Evolutionary conservation across 2,113 vertebrate genomes (phyloP), one percentile per base, ranked within the genome.

Genomic region (Sinocyclocheilus rhinocerous): DNA sequence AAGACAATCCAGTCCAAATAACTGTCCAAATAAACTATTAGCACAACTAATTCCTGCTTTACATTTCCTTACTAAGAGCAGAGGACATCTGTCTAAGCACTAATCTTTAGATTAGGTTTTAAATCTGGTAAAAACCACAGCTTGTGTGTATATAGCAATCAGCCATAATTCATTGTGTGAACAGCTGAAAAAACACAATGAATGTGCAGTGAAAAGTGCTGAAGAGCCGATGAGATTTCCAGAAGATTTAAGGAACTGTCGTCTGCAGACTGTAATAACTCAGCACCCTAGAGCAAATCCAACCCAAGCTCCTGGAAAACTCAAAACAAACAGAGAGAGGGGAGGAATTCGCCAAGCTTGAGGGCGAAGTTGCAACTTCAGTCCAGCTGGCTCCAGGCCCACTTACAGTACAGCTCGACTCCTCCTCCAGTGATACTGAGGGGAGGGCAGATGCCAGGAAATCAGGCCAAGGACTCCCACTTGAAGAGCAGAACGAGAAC

Each of bases 371-470:
- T 80, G 50, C 24, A 86, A 81, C 86, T 84, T 84, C 77, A 61
- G 69, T 93, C 94, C 95, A 95, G 89, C 92, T 96, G 95, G 95
- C 93, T 4, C 0, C 0, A 15, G 4, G 92, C 94, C 95, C 84
- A 42, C 63, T 90, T 95, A 95, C 94, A 96, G 95, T 95, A 93
- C 88, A 93, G 92, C 93, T 94, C 94, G 93, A 50, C 88, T 93
- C 92, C 94, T 94, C 94, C 94, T 92, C 90, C 77, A 81, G 92
- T 90, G 86, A 90, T 29, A 77, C 73, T 81, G 88, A 78, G 22
- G 3, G 59, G 85, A 72, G 52, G 89, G 33, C 84, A 88, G 85
- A 90, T 69, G 91, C 67, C 76, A 86, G 65, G 75, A 85, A 79
- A 88, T 76, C 57, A 83, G 42, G 42, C 80, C 39, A 65, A 24